A percentile compares a stretch with the other conserved stretches of the same genome.
Conservation (phyloP, 2,797 vertebrate genomes). For the Halcyon smyrnensis region DNA sequence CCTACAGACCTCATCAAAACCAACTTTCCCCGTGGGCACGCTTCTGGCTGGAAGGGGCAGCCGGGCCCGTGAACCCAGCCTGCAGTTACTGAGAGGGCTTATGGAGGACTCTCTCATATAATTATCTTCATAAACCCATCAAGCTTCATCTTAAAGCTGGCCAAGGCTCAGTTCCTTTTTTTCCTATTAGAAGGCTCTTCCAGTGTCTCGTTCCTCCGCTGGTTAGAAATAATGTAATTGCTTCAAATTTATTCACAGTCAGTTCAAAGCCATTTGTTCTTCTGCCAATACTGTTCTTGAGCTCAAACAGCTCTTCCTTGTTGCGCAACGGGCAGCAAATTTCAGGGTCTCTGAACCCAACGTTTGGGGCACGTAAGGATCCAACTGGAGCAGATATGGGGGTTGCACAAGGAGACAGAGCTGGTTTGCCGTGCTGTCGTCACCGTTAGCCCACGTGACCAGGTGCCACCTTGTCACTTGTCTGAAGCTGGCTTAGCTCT, state of each 20-base stretch:
- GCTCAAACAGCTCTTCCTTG: conserved; percentile 6
- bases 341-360: background rate
- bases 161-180: conserved; percentile 26
- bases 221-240: conserved; percentile 49
- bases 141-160: conserved; percentile 31
- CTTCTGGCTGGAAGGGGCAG: background rate
- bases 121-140: conserved; percentile 36
- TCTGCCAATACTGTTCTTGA: conserved; percentile 35
- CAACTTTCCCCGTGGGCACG: background rate
- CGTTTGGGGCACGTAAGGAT: background rate
- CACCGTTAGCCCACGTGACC: background rate
- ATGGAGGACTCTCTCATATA: background rate
- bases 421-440: background rate
- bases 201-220: background rate
- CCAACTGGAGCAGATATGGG: background rate
- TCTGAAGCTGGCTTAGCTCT: background rate
- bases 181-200: conserved; percentile 3
- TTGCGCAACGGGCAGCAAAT: background rate
- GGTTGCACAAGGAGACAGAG: background rate
- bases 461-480: background rate
- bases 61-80: background rate
- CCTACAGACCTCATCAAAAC: background rate
- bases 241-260: conserved; percentile 45
- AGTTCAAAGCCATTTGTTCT: conserved; percentile 58
- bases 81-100: background rate